Evolutionary conservation across 2,888 invertebrate species (phyloP).

Genomic region (Fragum whitleyi): DNA sequence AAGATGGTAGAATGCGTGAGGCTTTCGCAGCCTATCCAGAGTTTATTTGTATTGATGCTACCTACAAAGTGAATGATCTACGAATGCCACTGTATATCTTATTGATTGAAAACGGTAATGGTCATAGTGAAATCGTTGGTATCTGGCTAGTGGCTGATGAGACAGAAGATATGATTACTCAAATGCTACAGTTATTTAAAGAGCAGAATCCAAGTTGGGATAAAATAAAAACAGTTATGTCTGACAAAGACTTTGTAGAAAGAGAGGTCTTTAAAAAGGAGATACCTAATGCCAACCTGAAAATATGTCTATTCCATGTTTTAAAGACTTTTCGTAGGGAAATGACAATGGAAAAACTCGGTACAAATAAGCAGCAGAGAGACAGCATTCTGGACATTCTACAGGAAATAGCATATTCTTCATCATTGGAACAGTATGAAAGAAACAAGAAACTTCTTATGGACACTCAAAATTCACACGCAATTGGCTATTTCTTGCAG

Average conservation of each 20-base stretch:
- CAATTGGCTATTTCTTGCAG: conserved; percentile 12
- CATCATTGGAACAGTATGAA: conserved; percentile 9
- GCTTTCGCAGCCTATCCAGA: conserved; percentile 25
- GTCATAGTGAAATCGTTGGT: conserved; percentile 32
- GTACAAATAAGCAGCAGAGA: conserved; percentile 8
- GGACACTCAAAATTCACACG: conserved; percentile 8
- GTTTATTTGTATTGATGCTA: conserved; percentile 36
- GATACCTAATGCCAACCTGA: conserved; percentile 22
- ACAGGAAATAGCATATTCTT: conserved; percentile 22
- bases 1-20: conserved; percentile 25
- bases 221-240: conserved; percentile 24
- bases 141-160: conserved; percentile 38
- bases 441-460: background rate
- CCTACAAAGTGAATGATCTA: conserved; percentile 38
- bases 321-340: conserved; percentile 31
- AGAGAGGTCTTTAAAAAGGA: conserved; percentile 23
- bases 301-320: conserved; percentile 31
- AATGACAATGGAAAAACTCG: conserved; percentile 27
- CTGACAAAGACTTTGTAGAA: conserved; percentile 42
- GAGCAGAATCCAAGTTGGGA: conserved; percentile 40
- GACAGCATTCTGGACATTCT: conserved; percentile 21
- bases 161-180: conserved; percentile 26
- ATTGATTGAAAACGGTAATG: conserved; percentile 36
- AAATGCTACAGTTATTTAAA: conserved; percentile 31
- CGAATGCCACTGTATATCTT: conserved; percentile 34